Evolutionary conservation across 1,140 invertebrate genomes (phyloP).

Genomic region (Anoplolepis gracilipes): DNA sequence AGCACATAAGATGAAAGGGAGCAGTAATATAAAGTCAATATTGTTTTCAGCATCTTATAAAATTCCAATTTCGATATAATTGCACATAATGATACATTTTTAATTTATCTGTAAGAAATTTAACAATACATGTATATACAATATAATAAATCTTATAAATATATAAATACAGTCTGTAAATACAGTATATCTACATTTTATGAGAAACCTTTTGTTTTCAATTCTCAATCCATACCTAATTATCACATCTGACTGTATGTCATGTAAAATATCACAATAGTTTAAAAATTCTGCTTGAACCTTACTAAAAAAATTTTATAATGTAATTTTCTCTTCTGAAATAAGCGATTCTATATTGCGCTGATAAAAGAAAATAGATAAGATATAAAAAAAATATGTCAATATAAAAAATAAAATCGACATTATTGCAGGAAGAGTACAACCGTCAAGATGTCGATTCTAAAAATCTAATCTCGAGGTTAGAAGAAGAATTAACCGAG

Average conservation of each 20-base stretch:
- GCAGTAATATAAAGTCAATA: not conserved
- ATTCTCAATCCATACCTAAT: too few relatives aligned
- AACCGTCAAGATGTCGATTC: conserved; percentile 61
- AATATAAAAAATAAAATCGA: not conserved
- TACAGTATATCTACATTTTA: too few relatives aligned
- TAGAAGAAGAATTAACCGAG: conserved; percentile 74
- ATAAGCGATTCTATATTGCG: not conserved
- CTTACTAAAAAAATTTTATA: not conserved
- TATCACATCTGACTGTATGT: too few relatives aligned
- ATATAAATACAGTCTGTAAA: too few relatives aligned
- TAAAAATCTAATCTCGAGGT: conserved; percentile 35
- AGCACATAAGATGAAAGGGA: too few relatives aligned
- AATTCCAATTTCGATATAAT: not conserved
- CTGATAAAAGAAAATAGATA: not conserved
- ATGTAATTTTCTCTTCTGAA: not conserved
- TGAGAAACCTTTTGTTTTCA: too few relatives aligned
- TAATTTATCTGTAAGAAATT: too few relatives aligned
- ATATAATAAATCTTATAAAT: too few relatives aligned
- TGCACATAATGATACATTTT: too few relatives aligned
- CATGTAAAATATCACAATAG: too few relatives aligned
- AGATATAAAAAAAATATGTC: not conserved
- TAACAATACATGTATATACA: too few relatives aligned
- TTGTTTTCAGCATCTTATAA: not conserved
- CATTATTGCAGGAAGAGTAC: conserved; percentile 67
- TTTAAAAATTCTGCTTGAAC: too few relatives aligned